phyloP scores from a whole-genome alignment of 2,797 vertebrate genomes.

The Amniataba percoides region DNA sequence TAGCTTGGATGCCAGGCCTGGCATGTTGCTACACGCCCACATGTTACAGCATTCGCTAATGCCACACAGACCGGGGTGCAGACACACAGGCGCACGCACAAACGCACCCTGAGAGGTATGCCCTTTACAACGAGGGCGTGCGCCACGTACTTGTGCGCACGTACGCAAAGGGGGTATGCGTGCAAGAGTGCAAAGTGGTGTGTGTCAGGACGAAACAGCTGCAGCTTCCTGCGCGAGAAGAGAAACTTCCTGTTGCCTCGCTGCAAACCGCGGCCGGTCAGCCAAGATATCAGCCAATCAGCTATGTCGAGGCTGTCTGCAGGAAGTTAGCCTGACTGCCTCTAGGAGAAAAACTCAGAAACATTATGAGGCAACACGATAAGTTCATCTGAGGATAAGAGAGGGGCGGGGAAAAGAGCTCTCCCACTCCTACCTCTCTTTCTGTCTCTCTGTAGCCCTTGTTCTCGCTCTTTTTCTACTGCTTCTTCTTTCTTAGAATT shows the following conservation, averaged over 20 bases:
- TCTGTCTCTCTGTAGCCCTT: constrained; percentile 77
- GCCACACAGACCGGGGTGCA: constrained; percentile 30
- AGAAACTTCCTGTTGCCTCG: constrained; percentile 82
- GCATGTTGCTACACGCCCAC: constrained; percentile 76
- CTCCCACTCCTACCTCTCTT: constrained; percentile 78
- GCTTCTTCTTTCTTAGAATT: constrained; percentile 64
- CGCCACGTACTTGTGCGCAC: constrained; percentile 21
- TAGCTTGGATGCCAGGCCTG: constrained; percentile 66
- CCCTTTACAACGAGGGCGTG: not conserved
- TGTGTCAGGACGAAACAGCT: constrained; percentile 73
- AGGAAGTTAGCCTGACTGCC: constrained; percentile 85
- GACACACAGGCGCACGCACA: constrained; percentile 8
- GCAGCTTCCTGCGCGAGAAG: constrained; percentile 80
- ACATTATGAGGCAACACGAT: constrained; percentile 86
- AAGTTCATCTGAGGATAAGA: constrained; percentile 90
- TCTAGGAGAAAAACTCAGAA: constrained; percentile 79
- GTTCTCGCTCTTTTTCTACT: constrained; percentile 69
- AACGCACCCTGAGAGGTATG: constrained; percentile 17
- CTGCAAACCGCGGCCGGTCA: constrained; percentile 75
- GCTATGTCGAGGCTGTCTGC: constrained; percentile 74
- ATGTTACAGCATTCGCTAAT: constrained; percentile 64
- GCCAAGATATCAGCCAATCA: constrained; percentile 82
- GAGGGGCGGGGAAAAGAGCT: constrained; percentile 78
- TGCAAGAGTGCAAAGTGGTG: constrained; percentile 63
- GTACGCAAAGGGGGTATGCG: constrained; percentile 31